Evolutionary conservation across 2,888 invertebrate genomes (phyloP).

Genomic region (Meandrusa payeni): DNA sequence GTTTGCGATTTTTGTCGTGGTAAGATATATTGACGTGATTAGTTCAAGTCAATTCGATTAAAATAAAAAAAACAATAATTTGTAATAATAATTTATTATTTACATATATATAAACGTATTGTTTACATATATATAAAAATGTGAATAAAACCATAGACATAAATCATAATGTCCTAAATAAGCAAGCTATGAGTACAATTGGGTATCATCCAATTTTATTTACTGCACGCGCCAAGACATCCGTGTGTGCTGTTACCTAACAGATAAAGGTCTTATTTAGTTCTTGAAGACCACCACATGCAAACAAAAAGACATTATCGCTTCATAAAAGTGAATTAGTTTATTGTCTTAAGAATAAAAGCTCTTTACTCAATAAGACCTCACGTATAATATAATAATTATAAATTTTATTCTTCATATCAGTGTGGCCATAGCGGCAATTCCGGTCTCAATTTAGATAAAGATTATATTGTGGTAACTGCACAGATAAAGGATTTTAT

Average conservation of each 20-base stretch:
- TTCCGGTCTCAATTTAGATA: constrained; percentile 66
- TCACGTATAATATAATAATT: constrained; percentile 43
- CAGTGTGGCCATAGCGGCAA: constrained; percentile 43
- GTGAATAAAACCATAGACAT: constrained; percentile 17
- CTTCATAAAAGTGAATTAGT: constrained; percentile 51
- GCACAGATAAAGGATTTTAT: constrained; percentile 66
- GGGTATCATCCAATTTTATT: constrained; percentile 57
- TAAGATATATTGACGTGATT: constrained; percentile 10
- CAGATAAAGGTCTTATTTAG: constrained; percentile 34
- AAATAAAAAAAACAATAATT: too few species aligned
- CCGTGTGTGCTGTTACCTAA: constrained; percentile 45
- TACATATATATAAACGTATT: too few species aligned
- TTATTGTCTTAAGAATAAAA: constrained; percentile 43
- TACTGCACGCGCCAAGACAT: constrained; percentile 49
- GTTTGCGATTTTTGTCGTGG: constrained; percentile 9
- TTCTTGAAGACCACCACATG: constrained; percentile 41
- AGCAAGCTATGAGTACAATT: constrained; percentile 37
- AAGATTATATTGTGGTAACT: constrained; percentile 57
- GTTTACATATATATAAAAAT: too few species aligned
- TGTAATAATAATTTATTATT: too few species aligned
- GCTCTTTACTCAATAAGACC: constrained; percentile 26
- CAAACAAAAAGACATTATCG: constrained; percentile 43
- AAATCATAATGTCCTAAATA: constrained; percentile 19
- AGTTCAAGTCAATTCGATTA: too few species aligned
- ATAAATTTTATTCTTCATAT: constrained; percentile 51